Evolutionary conservation across 2,797 vertebrate species (phyloP).

Genomic region (Channallabes apus): DNA sequence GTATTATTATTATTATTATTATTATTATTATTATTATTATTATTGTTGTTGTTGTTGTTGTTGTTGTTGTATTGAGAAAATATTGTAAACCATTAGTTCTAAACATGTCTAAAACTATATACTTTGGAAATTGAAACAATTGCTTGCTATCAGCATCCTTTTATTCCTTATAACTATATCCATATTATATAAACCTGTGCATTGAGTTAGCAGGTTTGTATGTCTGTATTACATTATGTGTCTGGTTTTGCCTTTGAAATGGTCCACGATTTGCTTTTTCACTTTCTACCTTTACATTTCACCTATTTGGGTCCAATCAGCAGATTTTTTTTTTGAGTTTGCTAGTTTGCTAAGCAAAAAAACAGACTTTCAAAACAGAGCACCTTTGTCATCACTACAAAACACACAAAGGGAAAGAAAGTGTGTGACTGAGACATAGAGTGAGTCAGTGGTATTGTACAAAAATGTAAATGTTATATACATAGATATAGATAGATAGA

Average conservation of each 20-base stretch:
- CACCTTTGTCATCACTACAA: constrained; percentile 60
- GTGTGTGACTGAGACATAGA: neutral
- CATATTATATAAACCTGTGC: neutral
- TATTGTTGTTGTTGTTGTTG: neutral
- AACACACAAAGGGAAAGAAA: constrained; percentile 4
- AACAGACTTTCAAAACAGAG: constrained; percentile 40
- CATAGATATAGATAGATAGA: no score
- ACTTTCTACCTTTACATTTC: constrained; percentile 30
- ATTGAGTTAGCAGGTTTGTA: constrained; percentile 4
- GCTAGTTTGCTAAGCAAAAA: constrained; percentile 59
- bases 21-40: neutral
- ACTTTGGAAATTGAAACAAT: neutral
- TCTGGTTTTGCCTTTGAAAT: constrained; percentile 31
- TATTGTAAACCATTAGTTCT: neutral
- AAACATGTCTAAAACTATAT: neutral
- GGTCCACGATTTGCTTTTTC: constrained; percentile 28
- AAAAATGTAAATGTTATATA: neutral
- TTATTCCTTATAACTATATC: neutral
- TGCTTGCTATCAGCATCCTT: neutral
- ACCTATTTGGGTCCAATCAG: constrained; percentile 59
- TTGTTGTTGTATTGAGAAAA: neutral
- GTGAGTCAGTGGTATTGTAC: neutral
- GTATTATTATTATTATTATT: neutral
- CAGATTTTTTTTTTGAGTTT: constrained; percentile 54
- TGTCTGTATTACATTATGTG: constrained; percentile 12